Evolutionary conservation across 1,140 invertebrate species (phyloP), one percentile per base, ranked within the genome.

Genomic region (Drosophila insularis): DNA sequence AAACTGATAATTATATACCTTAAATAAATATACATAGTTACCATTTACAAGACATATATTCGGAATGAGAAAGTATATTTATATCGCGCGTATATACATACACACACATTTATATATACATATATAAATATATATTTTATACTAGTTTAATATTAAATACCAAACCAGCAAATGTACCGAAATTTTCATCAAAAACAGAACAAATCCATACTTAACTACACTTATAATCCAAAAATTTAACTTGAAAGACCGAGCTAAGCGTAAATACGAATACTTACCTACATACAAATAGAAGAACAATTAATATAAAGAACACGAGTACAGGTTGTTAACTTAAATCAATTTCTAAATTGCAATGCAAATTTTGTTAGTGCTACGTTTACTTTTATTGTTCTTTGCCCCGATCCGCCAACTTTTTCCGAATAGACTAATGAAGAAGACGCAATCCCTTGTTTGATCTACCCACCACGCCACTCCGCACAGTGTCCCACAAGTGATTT

Each of bases 211-310:
- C 59, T 11, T 43, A 67, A 74, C 75, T 81, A 81, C 68, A 84
- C 67, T 67, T 63, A 73, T 65, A 80, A 70, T 35, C 54, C 62
- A 74, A 78, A 73, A 63, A 69, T 76, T 68, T 50, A 69, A 76
- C 63, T 76, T 67, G 50, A 71, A 31, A 53, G 68, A 74, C 77
- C 73, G 82, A 81, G 71, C 81, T 85, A 80, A 78, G 68, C 71
- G 61, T 46, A 59, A 40, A 8, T 21, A 50, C 17, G 17, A 10
- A 10, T 50, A 50, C 7, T 21, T 50, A 50, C 17, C 14, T 17
- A 53, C 50, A 53, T 17, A 27, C 50, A 37, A 40, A 32, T 63
- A 32, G 50, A 68, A 13, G 35, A 55, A 63, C 43, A 63, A 39
- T 64, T 43, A 54, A 61, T 27, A 4, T 13, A 27, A 14, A 14